phyloP scores from a whole-genome alignment of 2,113 vertebrate genomes.

The Formicarius rufipectus region DNA sequence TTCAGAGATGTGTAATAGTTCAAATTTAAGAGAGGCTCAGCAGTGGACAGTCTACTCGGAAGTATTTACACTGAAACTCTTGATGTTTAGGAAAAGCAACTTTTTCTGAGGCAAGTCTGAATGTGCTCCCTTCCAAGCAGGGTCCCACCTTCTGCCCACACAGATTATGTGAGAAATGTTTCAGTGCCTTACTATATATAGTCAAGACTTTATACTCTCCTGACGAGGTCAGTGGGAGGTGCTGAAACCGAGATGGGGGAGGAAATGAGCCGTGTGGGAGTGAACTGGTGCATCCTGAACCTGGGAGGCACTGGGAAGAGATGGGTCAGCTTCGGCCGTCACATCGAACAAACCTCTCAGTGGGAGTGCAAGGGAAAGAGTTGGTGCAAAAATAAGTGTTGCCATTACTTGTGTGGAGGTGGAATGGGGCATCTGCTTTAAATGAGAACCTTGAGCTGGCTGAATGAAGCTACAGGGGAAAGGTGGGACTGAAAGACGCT shows the following conservation, averaged over 20 bases:
- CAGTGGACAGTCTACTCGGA: background rate
- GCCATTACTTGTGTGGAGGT: background rate
- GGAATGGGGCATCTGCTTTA: background rate
- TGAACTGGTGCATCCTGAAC: background rate
- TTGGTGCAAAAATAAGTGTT: background rate
- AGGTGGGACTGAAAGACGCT: background rate
- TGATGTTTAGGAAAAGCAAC: background rate
- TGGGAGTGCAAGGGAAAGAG: background rate
- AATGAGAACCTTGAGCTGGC: background rate
- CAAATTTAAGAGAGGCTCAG: background rate
- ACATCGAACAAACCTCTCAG: background rate
- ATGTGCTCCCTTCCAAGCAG: background rate
- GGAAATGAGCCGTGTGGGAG: background rate
- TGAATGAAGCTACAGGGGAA: background rate
- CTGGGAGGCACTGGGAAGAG: slow-evolving; percentile 4
- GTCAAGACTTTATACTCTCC: background rate
- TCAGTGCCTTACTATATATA: background rate
- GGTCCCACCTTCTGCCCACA: background rate
- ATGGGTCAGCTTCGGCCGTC: background rate
- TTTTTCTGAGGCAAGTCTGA: background rate
- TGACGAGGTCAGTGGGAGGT: background rate
- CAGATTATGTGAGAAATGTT: background rate
- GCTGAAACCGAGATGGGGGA: background rate
- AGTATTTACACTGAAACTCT: background rate
- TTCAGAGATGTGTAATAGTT: background rate